These are phyloP conservation scores for Bergia sp. DNA, from an alignment of 92 coral and sea anemone species.

Conservation along the genomic window DNA sequence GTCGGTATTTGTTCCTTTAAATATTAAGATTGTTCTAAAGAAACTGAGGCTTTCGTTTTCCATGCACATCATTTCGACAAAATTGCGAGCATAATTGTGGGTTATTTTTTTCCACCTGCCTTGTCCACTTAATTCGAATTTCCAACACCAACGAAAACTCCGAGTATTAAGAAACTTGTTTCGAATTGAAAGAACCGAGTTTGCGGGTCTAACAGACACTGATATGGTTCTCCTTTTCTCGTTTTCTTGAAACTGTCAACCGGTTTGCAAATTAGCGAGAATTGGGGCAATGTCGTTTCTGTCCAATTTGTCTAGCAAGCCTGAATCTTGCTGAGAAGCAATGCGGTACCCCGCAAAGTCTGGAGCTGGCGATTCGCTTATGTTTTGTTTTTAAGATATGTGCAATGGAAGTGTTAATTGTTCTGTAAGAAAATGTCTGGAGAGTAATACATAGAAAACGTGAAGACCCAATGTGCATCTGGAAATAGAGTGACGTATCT, in stretches of 20 bases:
- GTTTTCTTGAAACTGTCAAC: not conserved
- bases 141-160: slow-evolving; percentile 18
- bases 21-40: not conserved
- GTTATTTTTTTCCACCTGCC: slow-evolving; percentile 26
- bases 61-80: not conserved
- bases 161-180: not conserved
- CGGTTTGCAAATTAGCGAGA: not conserved
- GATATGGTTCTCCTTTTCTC: not conserved
- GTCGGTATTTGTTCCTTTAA: not conserved
- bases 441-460: not conserved
- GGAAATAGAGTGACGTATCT: not conserved
- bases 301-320: slow-evolving; percentile 26
- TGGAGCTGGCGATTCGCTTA: slow-evolving; percentile 7
- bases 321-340: slow-evolving; percentile 7
- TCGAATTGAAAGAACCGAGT: not conserved
- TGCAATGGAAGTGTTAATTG: not conserved
- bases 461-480: not conserved
- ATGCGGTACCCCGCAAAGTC: slow-evolving; percentile 9
- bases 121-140: slow-evolving; percentile 23
- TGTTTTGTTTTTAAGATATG: slow-evolving; percentile 24
- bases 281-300: slow-evolving; percentile 1
- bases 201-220: not conserved
- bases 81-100: not conserved
- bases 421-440: not conserved
- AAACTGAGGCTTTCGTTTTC: not conserved